These are phyloP conservation scores for Australoheros facetus DNA, from an alignment of 2,797 vertebrate genomes.

Conservation along the genomic window DNA sequence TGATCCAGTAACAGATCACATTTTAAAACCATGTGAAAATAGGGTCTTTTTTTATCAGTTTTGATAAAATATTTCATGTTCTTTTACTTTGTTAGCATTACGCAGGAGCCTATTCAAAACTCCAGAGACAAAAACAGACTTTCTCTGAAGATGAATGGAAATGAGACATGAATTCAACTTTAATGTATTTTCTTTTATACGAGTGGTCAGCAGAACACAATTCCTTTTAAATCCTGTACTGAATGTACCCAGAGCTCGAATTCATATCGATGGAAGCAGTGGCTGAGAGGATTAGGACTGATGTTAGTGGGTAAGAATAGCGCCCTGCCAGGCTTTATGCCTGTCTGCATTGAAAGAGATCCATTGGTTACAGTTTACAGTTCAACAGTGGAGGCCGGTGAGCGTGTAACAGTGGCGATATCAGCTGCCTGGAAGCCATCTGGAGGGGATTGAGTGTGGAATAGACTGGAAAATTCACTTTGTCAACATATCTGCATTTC, in stretches of 20 bases:
- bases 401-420: background rate
- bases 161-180: no score
- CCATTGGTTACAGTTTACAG: constrained; percentile 2
- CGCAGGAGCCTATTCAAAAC: fast-evolving
- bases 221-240: background rate
- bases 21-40: background rate
- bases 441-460: background rate
- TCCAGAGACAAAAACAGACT: background rate
- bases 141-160: no score
- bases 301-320: background rate
- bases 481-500: fast-evolving
- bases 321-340: background rate
- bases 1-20: background rate
- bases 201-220: no score
- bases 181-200: no score
- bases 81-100: background rate
- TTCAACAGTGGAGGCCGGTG: no score
- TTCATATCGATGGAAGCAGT: background rate
- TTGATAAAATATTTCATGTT: fast-evolving
- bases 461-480: background rate
- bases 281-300: background rate
- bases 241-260: background rate
- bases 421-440: background rate
- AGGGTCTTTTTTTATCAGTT: background rate
- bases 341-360: constrained; percentile 6